These are phyloP conservation scores for Bos taurus DNA, from an alignment of 2,113 vertebrate genomes.

Conservation along the genomic window ARS-UCD2.0 NC_037335.1:6319501-6320000, in stretches of 20 bases:
- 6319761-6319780: background rate
- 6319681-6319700: background rate
- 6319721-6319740: background rate
- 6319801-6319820: constrained; percentile 3
- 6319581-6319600: background rate
- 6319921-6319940: background rate
- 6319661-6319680: background rate
- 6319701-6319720: background rate
- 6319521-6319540: background rate
- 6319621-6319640: background rate
- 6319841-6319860: background rate
- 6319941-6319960: background rate
- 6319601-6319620: background rate
- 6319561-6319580: background rate
- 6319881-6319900: background rate
- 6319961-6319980: background rate
- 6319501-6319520: background rate
- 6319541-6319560: background rate
- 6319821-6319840: background rate
- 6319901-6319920: background rate
- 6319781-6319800: background rate
- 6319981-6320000: background rate
- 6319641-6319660: background rate
- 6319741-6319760: background rate
- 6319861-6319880: background rate